Conservation (phyloP, 2,888 invertebrate genomes). For the Pammene fasciana region DNA sequence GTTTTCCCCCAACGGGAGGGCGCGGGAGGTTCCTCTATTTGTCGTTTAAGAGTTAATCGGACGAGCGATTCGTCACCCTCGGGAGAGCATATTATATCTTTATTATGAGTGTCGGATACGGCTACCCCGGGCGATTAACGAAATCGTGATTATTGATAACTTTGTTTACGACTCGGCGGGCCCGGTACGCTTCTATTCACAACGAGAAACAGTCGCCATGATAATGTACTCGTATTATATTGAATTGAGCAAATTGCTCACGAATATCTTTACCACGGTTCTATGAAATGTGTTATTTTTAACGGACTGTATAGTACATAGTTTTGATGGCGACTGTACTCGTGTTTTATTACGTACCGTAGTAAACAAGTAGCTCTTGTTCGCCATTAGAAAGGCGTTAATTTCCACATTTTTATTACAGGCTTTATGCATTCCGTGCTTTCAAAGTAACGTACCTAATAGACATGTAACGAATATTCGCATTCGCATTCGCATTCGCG, state of each 20-base stretch:
- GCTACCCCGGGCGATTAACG: slow-evolving; percentile 72
- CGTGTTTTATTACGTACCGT: not conserved
- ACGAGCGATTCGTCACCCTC: slow-evolving; percentile 82
- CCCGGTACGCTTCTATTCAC: slow-evolving; percentile 37
- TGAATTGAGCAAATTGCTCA: not conserved
- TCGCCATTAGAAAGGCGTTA: not conserved
- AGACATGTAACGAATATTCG: too few species aligned
- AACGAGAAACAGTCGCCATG: not conserved
- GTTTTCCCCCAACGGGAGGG: slow-evolving; percentile 75
- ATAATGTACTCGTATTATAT: not conserved
- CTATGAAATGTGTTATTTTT: not conserved
- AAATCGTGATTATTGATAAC: slow-evolving; percentile 80
- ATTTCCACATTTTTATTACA: slow-evolving; percentile 6
- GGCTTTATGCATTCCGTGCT: not conserved
- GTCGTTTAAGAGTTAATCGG: slow-evolving; percentile 84
- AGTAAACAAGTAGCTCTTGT: slow-evolving; percentile 1
- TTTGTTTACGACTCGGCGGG: slow-evolving; percentile 59
- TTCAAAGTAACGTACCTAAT: slow-evolving; percentile 16
- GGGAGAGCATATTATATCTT: slow-evolving; percentile 80
- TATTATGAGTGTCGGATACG: slow-evolving; percentile 72
- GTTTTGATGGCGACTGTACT: not conserved
- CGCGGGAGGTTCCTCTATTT: slow-evolving; percentile 80
- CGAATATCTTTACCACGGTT: not conserved
- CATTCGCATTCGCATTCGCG: too few species aligned
- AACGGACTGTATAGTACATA: not conserved